phyloP scores from a whole-genome alignment of 2,797 vertebrate species.

The Phrynocephalus vlangalii region DNA sequence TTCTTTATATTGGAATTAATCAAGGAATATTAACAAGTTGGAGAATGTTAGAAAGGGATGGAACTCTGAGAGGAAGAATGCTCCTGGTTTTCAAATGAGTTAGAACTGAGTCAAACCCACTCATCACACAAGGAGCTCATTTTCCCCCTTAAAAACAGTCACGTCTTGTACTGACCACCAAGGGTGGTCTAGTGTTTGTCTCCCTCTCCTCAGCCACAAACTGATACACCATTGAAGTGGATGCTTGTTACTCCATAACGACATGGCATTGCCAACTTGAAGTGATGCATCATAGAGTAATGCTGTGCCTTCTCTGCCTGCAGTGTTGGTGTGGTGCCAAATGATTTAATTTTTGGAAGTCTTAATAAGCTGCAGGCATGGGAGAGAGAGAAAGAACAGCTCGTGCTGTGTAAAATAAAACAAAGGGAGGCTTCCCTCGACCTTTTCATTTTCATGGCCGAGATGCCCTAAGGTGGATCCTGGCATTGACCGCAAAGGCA shows the following conservation, averaged over 20 bases:
- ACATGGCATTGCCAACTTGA: not conserved
- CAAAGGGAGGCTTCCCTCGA: not conserved
- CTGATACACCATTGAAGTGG: not conserved
- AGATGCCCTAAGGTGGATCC: too few relatives aligned
- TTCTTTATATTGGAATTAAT: not conserved
- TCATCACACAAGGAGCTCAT: not conserved
- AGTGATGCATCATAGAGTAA: not conserved
- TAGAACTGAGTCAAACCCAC: not conserved
- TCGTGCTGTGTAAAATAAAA: not conserved
- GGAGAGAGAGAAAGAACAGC: too few relatives aligned
- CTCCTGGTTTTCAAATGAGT: not conserved
- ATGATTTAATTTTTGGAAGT: not conserved
- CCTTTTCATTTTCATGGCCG: too few relatives aligned
- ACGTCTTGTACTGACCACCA: too few relatives aligned
- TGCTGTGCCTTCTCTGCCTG: not conserved
- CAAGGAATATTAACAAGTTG: not conserved
- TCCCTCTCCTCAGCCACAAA: too few relatives aligned
- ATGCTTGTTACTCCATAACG: too few relatives aligned
- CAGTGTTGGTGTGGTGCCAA: not conserved
- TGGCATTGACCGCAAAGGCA: too few relatives aligned
- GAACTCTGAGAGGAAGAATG: too few relatives aligned
- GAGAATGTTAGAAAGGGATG: not conserved
- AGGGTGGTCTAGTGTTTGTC: too few relatives aligned
- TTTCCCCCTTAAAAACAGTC: not conserved
- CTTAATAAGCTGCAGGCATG: not conserved